Conservation (phyloP, 2,797 vertebrate genomes). For the Bovichtus diacanthus region DNA sequence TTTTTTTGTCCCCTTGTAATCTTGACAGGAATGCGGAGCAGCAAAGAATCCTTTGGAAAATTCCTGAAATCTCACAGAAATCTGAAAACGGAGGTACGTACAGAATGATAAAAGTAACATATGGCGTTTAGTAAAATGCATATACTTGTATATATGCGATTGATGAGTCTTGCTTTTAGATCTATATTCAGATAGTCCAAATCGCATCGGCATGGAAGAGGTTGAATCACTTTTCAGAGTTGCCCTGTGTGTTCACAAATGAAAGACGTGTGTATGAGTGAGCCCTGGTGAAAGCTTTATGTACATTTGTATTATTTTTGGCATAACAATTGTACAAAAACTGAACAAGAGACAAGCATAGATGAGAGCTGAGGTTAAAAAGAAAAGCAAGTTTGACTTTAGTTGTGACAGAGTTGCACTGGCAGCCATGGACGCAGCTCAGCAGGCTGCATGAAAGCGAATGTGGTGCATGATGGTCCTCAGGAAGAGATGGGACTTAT, state of each 20-base stretch:
- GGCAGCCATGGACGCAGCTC: neutral
- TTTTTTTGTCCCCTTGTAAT: neutral
- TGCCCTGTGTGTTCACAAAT: neutral
- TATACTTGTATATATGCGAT: neutral
- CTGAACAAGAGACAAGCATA: neutral
- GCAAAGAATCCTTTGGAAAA: conserved; percentile 98
- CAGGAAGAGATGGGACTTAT: neutral
- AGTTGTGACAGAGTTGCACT: too few species aligned
- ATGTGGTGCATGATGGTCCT: neutral
- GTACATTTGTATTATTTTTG: neutral
- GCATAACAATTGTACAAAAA: neutral
- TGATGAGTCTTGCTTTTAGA: neutral
- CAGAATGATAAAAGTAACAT: neutral
- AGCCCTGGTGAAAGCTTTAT: neutral
- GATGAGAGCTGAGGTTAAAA: neutral
- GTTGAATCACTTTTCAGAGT: neutral
- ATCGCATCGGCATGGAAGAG: neutral
- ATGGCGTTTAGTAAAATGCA: neutral
- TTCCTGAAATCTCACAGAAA: conserved; percentile 98
- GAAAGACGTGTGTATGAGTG: neutral
- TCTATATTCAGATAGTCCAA: neutral
- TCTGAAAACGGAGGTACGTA: conserved; percentile 96
- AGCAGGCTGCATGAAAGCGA: neutral
- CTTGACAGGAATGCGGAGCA: conserved; percentile 93
- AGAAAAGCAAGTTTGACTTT: neutral